Conservation (phyloP, 2,113 vertebrate genomes). For the Cervus canadensis region DNA sequence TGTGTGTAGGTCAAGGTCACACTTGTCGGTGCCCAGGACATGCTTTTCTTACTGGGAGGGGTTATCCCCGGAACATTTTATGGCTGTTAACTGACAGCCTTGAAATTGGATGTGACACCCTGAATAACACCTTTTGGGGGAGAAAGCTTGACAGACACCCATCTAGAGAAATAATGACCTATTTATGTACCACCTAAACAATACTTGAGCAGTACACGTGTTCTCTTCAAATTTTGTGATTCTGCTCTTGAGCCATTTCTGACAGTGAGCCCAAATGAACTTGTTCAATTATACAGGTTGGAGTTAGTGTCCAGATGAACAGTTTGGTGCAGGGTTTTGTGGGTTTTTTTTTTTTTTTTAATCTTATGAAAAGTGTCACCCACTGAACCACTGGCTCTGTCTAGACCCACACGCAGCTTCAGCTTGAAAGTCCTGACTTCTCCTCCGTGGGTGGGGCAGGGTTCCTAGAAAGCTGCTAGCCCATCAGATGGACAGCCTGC, state of each 20-base stretch:
- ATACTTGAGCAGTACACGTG: neutral
- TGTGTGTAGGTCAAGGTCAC: conserved; percentile 6
- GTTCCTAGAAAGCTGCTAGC: neutral
- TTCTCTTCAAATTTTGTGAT: neutral
- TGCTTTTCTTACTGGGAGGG: conserved; percentile 34
- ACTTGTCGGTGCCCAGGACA: neutral
- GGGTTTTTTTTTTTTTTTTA: neutral
- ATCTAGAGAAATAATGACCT: conserved; percentile 7
- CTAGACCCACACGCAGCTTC: neutral
- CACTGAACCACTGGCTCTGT: neutral
- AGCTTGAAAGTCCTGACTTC: neutral
- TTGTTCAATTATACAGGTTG: neutral
- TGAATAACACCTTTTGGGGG: conserved; percentile 37
- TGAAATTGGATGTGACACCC: conserved; percentile 63
- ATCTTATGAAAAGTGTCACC: neutral
- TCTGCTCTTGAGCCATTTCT: neutral
- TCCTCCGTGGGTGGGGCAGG: neutral
- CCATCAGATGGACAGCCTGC: too few species aligned
- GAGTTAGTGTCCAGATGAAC: neutral
- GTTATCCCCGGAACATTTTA: conserved; percentile 24
- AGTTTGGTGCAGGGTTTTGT: neutral
- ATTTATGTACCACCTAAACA: neutral
- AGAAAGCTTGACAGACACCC: conserved; percentile 26
- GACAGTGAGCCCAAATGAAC: neutral
- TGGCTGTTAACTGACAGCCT: conserved; percentile 49